Conservation (phyloP, 2,888 invertebrate species). For the Cephus rjabovi region DNA sequence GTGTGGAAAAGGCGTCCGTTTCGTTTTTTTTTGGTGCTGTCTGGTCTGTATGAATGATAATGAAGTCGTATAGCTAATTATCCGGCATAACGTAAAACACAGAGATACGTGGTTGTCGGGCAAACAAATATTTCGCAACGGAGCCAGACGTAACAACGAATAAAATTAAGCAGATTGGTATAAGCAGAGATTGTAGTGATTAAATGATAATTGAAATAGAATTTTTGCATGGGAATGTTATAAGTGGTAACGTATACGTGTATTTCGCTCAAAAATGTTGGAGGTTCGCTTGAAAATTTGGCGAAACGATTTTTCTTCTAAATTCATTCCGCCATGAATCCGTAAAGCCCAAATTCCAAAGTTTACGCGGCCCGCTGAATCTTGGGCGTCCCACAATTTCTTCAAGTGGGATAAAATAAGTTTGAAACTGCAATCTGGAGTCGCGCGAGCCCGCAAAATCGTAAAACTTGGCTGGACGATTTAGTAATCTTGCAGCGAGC, state of each 20-base stretch:
- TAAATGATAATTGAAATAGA: too few relatives aligned
- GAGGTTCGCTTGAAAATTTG: background rate
- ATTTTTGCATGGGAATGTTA: background rate
- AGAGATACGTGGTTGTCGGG: background rate
- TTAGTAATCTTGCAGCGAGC: constrained; percentile 2
- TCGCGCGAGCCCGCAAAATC: background rate
- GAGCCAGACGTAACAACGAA: background rate
- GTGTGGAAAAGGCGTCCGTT: background rate
- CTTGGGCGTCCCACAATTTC: background rate
- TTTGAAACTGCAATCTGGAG: background rate
- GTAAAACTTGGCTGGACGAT: constrained; percentile 1
- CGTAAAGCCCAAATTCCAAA: background rate
- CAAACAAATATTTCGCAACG: background rate
- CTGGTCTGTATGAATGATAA: background rate
- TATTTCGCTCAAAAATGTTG: background rate
- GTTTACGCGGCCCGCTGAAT: background rate
- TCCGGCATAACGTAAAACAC: background rate
- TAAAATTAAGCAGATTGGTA: background rate
- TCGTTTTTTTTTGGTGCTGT: background rate
- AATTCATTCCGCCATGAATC: background rate
- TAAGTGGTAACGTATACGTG: background rate
- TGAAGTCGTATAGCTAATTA: background rate
- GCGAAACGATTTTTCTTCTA: background rate
- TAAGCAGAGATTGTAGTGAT: too few relatives aligned
- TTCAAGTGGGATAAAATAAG: background rate